A percentile compares a stretch with the other conserved stretches of the same genome.
Conservation (phyloP, 2,888 invertebrate genomes). For the Tridacna crocea region DNA sequence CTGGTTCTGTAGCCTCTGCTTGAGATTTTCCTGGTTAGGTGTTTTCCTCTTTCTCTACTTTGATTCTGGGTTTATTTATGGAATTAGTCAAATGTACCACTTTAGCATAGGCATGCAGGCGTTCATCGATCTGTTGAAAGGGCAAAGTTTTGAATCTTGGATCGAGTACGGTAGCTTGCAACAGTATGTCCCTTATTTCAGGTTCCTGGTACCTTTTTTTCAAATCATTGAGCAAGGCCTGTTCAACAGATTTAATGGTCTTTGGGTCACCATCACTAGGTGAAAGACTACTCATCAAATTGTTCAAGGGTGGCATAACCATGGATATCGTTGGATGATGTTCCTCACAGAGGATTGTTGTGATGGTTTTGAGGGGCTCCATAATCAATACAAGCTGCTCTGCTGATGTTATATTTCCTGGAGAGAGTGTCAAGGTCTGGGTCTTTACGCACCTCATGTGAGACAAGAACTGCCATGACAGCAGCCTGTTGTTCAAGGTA, state of each 20-base stretch:
- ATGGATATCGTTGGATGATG: slow-evolving; percentile 33
- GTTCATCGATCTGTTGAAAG: not conserved
- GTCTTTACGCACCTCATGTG: slow-evolving; percentile 25
- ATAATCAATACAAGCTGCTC: slow-evolving; percentile 35
- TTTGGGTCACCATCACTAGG: slow-evolving; percentile 26
- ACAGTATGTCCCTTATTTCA: slow-evolving; percentile 1
- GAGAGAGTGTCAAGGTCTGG: slow-evolving; percentile 33
- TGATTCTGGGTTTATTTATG: not conserved
- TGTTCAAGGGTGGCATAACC: slow-evolving; percentile 27
- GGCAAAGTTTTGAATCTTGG: slow-evolving; percentile 21
- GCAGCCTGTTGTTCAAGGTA: slow-evolving; percentile 53
- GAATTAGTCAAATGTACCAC: not conserved
- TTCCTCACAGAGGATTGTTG: slow-evolving; percentile 37
- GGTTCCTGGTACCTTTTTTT: slow-evolving; percentile 21
- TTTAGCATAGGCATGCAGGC: not conserved
- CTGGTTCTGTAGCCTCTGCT: not conserved
- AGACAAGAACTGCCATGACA: slow-evolving; percentile 37
- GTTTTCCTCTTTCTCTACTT: not conserved
- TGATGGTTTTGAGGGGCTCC: slow-evolving; percentile 37
- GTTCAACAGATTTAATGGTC: not conserved
- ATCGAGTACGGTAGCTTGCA: slow-evolving; percentile 15
- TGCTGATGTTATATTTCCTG: slow-evolving; percentile 31
- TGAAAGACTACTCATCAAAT: slow-evolving; percentile 12
- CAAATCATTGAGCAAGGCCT: slow-evolving; percentile 9
- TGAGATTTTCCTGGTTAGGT: not conserved